Evolutionary conservation across 23 tunicate genomes (phyloP).

Genomic region (Trididemnum nubilum): DNA sequence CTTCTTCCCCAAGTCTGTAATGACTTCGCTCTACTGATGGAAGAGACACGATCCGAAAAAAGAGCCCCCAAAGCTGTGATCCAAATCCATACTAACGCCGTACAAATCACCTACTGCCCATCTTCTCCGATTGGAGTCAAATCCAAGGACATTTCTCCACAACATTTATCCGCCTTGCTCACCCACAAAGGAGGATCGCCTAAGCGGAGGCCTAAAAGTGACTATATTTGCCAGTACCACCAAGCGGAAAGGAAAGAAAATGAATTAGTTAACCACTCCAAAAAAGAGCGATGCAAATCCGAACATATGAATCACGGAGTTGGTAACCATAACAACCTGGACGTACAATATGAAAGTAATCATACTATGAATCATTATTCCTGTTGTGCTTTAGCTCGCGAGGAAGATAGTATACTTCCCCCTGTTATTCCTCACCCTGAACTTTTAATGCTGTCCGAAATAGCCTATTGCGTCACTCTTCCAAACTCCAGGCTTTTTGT

Average conservation of each 20-base stretch:
- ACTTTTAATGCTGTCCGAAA: constrained; percentile 34
- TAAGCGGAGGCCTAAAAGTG: background rate
- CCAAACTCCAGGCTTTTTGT: constrained; percentile 46
- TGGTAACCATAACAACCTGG: background rate
- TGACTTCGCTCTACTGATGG: constrained; percentile 40
- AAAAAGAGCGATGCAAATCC: background rate
- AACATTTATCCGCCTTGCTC: background rate
- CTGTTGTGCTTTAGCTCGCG: background rate
- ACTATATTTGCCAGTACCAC: background rate
- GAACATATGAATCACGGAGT: background rate
- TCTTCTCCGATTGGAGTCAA: constrained; percentile 9
- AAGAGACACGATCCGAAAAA: constrained; percentile 10
- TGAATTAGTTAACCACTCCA: background rate
- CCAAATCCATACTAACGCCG: background rate
- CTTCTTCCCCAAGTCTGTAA: constrained; percentile 58
- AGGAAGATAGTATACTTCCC: background rate
- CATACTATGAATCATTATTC: background rate
- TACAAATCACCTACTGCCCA: constrained; percentile 28
- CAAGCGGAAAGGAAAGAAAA: no score
- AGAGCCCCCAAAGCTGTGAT: constrained; percentile 17
- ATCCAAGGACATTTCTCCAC: background rate
- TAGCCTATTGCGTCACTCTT: constrained; percentile 68
- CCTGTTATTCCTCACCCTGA: constrained; percentile 5
- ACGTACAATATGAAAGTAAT: background rate
- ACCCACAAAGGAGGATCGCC: background rate